Conservation (phyloP, 1,140 invertebrate species). For the Solenopsis fugax region DNA sequence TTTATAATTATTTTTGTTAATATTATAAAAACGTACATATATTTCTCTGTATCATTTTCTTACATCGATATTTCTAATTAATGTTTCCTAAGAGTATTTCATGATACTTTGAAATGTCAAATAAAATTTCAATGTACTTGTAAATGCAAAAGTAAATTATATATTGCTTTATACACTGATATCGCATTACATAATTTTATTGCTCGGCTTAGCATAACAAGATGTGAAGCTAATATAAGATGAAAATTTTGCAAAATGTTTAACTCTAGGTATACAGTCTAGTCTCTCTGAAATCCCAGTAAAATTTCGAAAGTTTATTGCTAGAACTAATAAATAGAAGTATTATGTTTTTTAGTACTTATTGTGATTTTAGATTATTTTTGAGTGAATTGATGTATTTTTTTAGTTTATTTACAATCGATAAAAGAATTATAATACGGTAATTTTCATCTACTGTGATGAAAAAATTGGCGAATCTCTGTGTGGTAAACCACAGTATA, state of each 20-base stretch:
- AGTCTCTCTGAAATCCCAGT: too few species aligned
- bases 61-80: constrained; percentile 38
- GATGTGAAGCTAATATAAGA: neutral
- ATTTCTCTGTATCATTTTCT: constrained; percentile 24
- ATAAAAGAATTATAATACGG: too few species aligned
- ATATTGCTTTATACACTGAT: neutral
- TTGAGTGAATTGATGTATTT: too few species aligned
- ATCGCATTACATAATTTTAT: constrained; percentile 23
- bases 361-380: too few species aligned
- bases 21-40: neutral
- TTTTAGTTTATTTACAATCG: too few species aligned
- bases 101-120: constrained; percentile 34
- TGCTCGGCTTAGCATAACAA: constrained; percentile 5
- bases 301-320: too few species aligned
- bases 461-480: too few species aligned
- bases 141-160: neutral
- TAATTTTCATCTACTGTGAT: too few species aligned
- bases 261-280: neutral
- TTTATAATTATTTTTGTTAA: constrained; percentile 22
- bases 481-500: too few species aligned
- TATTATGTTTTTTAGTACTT: too few species aligned
- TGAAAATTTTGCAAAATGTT: neutral
- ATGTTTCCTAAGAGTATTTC: constrained; percentile 34
- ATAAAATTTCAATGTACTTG: constrained; percentile 30
- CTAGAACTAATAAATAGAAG: too few species aligned